Percentiles rank a stretch among this genome's conserved stretches.
Conservation (phyloP, 2,888 invertebrate genomes). For the Aricia artaxerxes region DNA sequence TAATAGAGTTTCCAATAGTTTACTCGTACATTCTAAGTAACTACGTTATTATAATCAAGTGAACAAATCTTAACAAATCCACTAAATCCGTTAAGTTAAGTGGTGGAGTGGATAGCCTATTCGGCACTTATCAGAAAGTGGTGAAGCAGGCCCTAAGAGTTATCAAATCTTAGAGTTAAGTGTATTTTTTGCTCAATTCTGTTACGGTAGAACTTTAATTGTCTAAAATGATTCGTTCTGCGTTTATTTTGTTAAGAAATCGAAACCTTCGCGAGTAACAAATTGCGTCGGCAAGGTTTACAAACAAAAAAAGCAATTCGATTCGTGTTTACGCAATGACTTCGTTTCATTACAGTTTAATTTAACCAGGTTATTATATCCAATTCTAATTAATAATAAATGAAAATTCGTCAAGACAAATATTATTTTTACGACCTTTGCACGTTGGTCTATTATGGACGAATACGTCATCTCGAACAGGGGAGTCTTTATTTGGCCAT, state of each 20-base stretch:
- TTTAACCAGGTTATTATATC: neutral
- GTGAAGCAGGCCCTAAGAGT: neutral
- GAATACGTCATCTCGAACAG: neutral
- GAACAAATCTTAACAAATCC: neutral
- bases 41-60: neutral
- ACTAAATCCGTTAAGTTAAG: no score
- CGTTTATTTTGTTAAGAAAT: slow-evolving; percentile 27
- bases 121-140: no score
- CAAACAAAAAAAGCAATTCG: slow-evolving; percentile 7
- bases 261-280: slow-evolving; percentile 20
- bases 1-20: neutral
- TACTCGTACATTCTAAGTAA: neutral
- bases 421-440: neutral
- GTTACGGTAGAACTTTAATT: neutral
- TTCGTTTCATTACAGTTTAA: neutral
- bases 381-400: neutral
- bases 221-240: slow-evolving; percentile 5
- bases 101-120: no score
- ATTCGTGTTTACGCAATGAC: slow-evolving; percentile 18
- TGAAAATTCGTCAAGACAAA: neutral
- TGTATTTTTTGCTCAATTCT: neutral
- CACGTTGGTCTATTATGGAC: neutral
- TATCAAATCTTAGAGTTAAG: neutral
- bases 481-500: no score
- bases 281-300: slow-evolving; percentile 21